Conservation (phyloP, 2,888 invertebrate species). For the Willowsia nigromaculata region DNA sequence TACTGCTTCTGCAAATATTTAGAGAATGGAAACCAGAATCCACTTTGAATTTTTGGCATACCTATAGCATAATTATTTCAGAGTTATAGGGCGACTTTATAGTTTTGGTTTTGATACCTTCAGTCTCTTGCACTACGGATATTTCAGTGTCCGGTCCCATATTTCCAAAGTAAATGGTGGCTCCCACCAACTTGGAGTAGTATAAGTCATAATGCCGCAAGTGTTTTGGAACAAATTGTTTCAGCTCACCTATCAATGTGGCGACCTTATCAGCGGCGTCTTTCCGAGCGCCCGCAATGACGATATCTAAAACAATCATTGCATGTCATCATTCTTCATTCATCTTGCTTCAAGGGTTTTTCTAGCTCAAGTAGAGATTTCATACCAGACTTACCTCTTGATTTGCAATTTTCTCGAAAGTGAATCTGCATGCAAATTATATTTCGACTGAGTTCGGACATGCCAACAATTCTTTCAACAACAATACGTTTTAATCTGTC, state of each 20-base stretch:
- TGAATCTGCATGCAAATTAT: slow-evolving; percentile 73
- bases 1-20: slow-evolving; percentile 60
- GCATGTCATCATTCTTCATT: background rate
- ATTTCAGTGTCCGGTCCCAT: slow-evolving; percentile 70
- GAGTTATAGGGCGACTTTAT: background rate
- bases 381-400: slow-evolving; percentile 49
- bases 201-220: slow-evolving; percentile 70
- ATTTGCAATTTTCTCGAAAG: slow-evolving; percentile 62
- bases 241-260: slow-evolving; percentile 62
- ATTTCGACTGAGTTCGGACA: slow-evolving; percentile 67
- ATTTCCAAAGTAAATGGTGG: slow-evolving; percentile 63
- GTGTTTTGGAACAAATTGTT: slow-evolving; percentile 69
- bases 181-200: slow-evolving; percentile 73
- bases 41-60: too few relatives aligned
- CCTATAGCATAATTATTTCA: background rate
- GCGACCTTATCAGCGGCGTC: slow-evolving; percentile 30
- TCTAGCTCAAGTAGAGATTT: too few relatives aligned
- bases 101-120: slow-evolving; percentile 54
- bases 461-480: slow-evolving; percentile 65
- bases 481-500: slow-evolving; percentile 68
- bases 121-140: slow-evolving; percentile 72
- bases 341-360: background rate
- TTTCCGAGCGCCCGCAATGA: slow-evolving; percentile 31
- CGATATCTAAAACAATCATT: slow-evolving; percentile 41
- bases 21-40: background rate